Base-by-base conservation (phyloP, 2,113 vertebrate species). In the Cochlearius cochlearius region DNA sequence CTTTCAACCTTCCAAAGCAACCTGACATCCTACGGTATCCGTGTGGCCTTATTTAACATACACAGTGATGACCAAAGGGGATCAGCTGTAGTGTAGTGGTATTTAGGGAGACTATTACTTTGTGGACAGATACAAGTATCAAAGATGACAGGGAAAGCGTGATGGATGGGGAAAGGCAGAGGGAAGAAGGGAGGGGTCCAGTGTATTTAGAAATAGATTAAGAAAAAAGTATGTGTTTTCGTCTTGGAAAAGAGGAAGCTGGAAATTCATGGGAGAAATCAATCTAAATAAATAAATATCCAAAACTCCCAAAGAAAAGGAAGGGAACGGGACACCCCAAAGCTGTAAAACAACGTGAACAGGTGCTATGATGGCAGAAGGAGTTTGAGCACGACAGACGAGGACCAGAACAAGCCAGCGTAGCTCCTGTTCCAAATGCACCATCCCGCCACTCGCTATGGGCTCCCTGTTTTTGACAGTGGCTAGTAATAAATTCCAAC, bases 101-200 rank as follows among this genome's bases (percentile, higher is more conserved):
- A 39, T 68, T 67, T 52, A 60, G 56, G 53, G 62, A 68, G 12
- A 49, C 30, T 41, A 34, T 15, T 36, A 32, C 0, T 0, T 78
- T 32, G 90, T 6, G 53, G 71, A 45, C 43, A 90, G 59, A 26
- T 15, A n/a, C 6, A 86, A 38, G 15, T 10, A 60, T 4, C 69
- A 50, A 16, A 64, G 66, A 45, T 32, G 68, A 60, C 59, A 86
- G 67, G 60, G 49, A 53, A 83, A 56, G 27, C 2, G 8, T 10
- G 16, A 53, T 18, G 30, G 79, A 39, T 59, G 43, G 38, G 49
- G 32, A 69, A 59, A 45, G 45, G 68, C 34, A 49, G 12, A 49
- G 16, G 18, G 26, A 67, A 43, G 53, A 32, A 58, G 78, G 23
- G 27, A 69, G 3, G 16, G 11, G 6, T 36, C 25, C 56, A 32